Conservation (phyloP, 2,888 invertebrate genomes). For the Acronicta aceris region DNA sequence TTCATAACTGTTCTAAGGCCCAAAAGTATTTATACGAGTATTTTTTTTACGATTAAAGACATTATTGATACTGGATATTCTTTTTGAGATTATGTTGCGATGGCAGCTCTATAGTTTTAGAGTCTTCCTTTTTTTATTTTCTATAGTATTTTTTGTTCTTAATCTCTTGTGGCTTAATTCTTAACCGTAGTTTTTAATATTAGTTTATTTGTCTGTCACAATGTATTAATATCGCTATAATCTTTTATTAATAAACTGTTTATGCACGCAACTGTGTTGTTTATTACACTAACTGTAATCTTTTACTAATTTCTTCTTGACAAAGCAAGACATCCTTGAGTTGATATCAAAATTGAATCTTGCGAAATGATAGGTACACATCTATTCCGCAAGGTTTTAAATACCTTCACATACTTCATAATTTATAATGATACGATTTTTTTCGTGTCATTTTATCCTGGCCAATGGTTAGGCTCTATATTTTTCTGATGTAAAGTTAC, state of each 20-base stretch:
- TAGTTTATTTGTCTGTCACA: conserved; percentile 39
- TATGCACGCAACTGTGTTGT: conserved; percentile 61
- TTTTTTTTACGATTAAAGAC: conserved; percentile 12
- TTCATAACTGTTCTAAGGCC: conserved; percentile 1
- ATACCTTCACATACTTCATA: no score
- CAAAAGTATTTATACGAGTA: conserved; percentile 21
- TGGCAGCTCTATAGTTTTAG: conserved; percentile 28
- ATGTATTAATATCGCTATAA: conserved; percentile 45
- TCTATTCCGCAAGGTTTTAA: not conserved
- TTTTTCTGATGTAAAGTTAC: no score
- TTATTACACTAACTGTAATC: conserved; percentile 70
- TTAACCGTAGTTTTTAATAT: conserved; percentile 48
- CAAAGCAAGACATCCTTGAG: not conserved
- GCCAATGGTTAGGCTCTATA: no score
- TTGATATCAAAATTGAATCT: not conserved
- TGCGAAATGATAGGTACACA: not conserved
- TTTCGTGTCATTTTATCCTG: no score
- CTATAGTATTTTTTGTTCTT: conserved; percentile 43
- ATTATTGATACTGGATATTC: conserved; percentile 6
- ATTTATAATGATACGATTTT: no score
- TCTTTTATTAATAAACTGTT: conserved; percentile 57
- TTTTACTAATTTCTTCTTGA: conserved; percentile 48
- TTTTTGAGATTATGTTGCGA: conserved; percentile 30
- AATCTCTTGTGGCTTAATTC: conserved; percentile 23
- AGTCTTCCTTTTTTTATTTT: conserved; percentile 28